Evolutionary conservation across 2,113 vertebrate genomes (phyloP).

Genomic region (Psephotus haematonotus): DNA sequence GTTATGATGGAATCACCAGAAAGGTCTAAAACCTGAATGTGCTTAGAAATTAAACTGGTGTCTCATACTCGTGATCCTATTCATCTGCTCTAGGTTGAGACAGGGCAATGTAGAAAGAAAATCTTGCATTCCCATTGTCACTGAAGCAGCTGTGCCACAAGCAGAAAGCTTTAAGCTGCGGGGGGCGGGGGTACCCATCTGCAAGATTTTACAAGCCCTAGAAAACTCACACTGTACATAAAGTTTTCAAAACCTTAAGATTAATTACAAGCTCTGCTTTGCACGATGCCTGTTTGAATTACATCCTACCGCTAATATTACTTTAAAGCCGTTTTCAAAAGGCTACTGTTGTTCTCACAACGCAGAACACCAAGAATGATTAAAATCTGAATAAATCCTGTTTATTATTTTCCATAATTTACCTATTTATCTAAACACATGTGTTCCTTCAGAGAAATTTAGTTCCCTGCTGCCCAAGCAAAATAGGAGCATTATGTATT

Average conservation of each 20-base stretch:
- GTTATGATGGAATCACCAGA: not conserved
- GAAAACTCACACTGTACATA: not conserved
- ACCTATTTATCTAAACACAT: not conserved
- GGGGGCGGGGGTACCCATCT: not conserved
- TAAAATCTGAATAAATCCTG: not conserved
- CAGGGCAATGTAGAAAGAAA: not conserved
- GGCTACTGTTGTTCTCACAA: not conserved
- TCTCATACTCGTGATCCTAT: not conserved
- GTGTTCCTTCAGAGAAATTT: not conserved
- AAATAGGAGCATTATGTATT: not conserved
- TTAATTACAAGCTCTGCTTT: not conserved
- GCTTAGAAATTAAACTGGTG: not conserved
- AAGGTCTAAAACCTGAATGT: not conserved
- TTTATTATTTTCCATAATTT: not conserved
- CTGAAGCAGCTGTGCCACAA: not conserved
- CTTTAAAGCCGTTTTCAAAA: not conserved
- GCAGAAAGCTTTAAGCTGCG: not conserved
- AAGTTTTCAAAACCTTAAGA: not conserved
- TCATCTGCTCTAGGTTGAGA: not conserved
- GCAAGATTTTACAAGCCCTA: not conserved
- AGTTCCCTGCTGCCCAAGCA: not conserved
- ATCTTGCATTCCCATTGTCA: not conserved
- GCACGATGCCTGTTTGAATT: not conserved
- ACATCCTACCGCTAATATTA: not conserved
- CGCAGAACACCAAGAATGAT: not conserved